Conservation (phyloP, 2,888 invertebrate genomes). For the Tigriopus californicus region DNA sequence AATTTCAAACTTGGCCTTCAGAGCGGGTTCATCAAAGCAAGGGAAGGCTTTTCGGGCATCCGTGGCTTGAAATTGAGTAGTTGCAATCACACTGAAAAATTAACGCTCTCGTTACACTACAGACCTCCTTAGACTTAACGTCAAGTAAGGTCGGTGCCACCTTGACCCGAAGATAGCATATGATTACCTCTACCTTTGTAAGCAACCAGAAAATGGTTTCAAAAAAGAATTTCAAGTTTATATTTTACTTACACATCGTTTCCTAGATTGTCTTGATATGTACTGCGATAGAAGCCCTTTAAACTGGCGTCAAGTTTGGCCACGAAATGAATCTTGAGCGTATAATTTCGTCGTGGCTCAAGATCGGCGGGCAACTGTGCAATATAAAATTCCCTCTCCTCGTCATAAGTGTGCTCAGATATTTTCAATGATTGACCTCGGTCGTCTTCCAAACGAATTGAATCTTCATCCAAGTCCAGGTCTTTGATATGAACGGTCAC, state of each 20-base stretch:
- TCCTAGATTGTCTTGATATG: constrained; percentile 45
- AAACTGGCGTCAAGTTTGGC: constrained; percentile 54
- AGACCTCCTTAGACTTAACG: no score
- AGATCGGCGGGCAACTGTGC: constrained; percentile 40
- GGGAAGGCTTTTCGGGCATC: constrained; percentile 45
- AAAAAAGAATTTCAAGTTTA: neutral
- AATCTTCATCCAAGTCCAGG: constrained; percentile 40
- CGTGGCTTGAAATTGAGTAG: constrained; percentile 28
- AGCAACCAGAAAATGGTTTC: neutral
- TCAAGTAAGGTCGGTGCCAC: no score
- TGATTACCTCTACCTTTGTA: neutral
- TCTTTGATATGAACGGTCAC: constrained; percentile 56
- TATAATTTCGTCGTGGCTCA: constrained; percentile 40
- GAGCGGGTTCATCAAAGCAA: constrained; percentile 67
- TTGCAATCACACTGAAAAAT: constrained; percentile 24
- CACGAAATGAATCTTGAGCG: constrained; percentile 45
- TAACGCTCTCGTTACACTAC: neutral
- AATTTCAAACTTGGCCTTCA: constrained; percentile 58
- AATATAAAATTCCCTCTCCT: constrained; percentile 41
- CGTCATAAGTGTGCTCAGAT: constrained; percentile 17
- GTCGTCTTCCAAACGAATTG: constrained; percentile 30
- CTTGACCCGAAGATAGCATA: no score
- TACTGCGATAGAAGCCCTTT: constrained; percentile 63
- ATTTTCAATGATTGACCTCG: constrained; percentile 22
- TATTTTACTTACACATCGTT: constrained; percentile 36